Base-by-base conservation (phyloP, 2,888 invertebrate genomes). In the Ectobius pallidus region DNA sequence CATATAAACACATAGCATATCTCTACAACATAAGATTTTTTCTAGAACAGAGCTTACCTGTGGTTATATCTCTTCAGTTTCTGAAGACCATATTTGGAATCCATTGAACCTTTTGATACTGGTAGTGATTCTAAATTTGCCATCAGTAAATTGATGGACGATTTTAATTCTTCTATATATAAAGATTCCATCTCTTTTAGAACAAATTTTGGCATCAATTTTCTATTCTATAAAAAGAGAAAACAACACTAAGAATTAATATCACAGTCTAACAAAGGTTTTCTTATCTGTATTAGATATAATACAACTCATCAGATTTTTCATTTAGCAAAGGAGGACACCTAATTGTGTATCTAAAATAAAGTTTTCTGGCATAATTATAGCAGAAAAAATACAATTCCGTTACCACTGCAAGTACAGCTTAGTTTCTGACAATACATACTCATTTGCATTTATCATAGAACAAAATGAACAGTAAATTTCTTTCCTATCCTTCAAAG, bases 141-240 rank as follows among this genome's bases (percentile, higher is more conserved):
- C 96, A 99, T 99, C 81, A 99, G 88, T 79, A 97, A 89, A 86
- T 98, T 99, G 84, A 99, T 98, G 77, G 97, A 96, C 74, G 97
- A 93, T 85, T 97, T 96, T 81, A 97, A 87, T 85, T 99, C 99
- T 87, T 99, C 99, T 81, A 99, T 93, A 87, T 97, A 99, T 81
- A 99, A 89, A 70, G 96, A 96, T 86, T 99, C 99, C 99, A 99
- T 99, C 87, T 99, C 99, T 89, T 99, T 99, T 79, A 99, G 90
- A 77, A 99, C 97, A 87, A 99, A 99, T 87, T 96, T 97, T 78
- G 99, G 99, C 96, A 97, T 96, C 81, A 98, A 85, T 86, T 97
- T 96, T 79, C 96, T 92, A 84, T 97, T 97, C 94, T 96, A 84
- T 42, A 79, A 78, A 73, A 76, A 65, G 75, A 67, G 77, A 74